phyloP scores from a whole-genome alignment of 2,888 invertebrate genomes.

The Amiota communis region DNA sequence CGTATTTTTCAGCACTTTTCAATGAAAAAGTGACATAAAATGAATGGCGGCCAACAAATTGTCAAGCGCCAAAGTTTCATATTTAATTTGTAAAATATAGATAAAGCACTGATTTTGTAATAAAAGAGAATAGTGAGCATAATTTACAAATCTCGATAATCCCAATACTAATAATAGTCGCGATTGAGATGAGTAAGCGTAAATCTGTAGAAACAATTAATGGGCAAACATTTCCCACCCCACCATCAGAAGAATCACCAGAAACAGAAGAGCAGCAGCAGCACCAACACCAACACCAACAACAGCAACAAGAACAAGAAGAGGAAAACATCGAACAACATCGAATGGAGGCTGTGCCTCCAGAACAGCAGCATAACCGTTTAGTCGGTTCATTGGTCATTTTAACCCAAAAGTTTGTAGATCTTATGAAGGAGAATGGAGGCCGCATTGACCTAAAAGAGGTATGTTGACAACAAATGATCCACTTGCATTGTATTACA shows the following conservation, averaged over 20 bases:
- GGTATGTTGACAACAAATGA: constrained; percentile 47
- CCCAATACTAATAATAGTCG: constrained; percentile 40
- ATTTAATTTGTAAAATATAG: constrained; percentile 60
- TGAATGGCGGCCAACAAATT: constrained; percentile 70
- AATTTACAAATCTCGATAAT: constrained; percentile 35
- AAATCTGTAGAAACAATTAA: constrained; percentile 50
- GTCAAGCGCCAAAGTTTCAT: constrained; percentile 65
- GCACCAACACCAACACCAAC: constrained; percentile 10
- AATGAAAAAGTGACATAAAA: constrained; percentile 66
- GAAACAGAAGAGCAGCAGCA: constrained; percentile 45
- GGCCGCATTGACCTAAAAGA: constrained; percentile 71
- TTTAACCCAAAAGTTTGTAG: constrained; percentile 71
- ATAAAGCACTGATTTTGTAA: constrained; percentile 41
- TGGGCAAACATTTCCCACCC: constrained; percentile 33
- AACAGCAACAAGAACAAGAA: constrained; percentile 36
- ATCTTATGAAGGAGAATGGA: constrained; percentile 68
- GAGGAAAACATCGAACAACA: constrained; percentile 26
- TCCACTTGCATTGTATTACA: neutral
- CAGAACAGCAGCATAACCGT: constrained; percentile 52
- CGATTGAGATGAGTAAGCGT: constrained; percentile 56
- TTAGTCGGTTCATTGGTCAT: constrained; percentile 70
- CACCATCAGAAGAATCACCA: constrained; percentile 43
- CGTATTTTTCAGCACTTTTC: constrained; percentile 35
- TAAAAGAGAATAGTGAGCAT: constrained; percentile 34
- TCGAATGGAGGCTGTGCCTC: constrained; percentile 18